Evolutionary conservation across 1,140 invertebrate genomes (phyloP).

Genomic region (Drosophila eugracilis): DNA sequence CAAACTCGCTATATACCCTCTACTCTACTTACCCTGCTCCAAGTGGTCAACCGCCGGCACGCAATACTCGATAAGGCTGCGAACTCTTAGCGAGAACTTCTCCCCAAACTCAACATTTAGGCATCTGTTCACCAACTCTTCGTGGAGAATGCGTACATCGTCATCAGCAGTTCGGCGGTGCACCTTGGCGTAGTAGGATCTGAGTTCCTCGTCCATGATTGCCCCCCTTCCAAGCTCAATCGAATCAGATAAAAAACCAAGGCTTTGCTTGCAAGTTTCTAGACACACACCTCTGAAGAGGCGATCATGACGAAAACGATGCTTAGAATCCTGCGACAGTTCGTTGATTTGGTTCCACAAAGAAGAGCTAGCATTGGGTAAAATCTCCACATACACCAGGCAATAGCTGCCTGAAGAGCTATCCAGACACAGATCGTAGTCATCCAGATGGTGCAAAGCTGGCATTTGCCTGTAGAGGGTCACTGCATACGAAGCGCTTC

Average conservation of each 20-base stretch:
- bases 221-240: slow-evolving; percentile 23
- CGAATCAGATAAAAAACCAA: slow-evolving; percentile 16
- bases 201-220: slow-evolving; percentile 52
- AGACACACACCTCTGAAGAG: slow-evolving; percentile 86
- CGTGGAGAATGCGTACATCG: slow-evolving; percentile 50
- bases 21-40: slow-evolving; percentile 41
- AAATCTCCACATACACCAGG: slow-evolving; percentile 85
- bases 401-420: slow-evolving; percentile 82
- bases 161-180: slow-evolving; percentile 51
- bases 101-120: slow-evolving; percentile 63
- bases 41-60: slow-evolving; percentile 40
- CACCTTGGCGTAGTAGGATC: slow-evolving; percentile 52
- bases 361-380: slow-evolving; percentile 56
- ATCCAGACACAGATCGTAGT: slow-evolving; percentile 85
- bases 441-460: slow-evolving; percentile 84
- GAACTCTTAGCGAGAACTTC: slow-evolving; percentile 48
- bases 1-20: neutral
- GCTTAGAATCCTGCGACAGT: slow-evolving; percentile 84
- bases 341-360: slow-evolving; percentile 85
- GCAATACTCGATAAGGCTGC: slow-evolving; percentile 74
- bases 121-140: slow-evolving; percentile 63
- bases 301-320: slow-evolving; percentile 86
- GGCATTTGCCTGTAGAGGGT: slow-evolving; percentile 84
- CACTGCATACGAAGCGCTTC: slow-evolving; percentile 25
- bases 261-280: slow-evolving; percentile 55